A percentile compares a stretch with the other conserved stretches of the same genome.
These are phyloP conservation scores for Biston betularia DNA, from an alignment of 2,888 invertebrate species.

Conservation along the genomic window DNA sequence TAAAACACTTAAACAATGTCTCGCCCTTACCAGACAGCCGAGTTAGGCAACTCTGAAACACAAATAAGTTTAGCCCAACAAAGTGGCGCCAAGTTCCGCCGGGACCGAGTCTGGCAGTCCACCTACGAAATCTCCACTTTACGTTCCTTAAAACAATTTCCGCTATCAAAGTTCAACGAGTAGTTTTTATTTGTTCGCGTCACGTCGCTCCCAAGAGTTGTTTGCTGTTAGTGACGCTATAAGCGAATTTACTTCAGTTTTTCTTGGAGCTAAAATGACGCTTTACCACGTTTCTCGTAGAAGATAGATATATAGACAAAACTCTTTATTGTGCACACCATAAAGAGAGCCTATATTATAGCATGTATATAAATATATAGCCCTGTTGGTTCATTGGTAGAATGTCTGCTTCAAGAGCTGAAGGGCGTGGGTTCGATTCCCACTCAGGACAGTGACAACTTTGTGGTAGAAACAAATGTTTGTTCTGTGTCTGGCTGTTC, in stretches of 20 bases:
- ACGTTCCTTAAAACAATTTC: slow-evolving; percentile 76
- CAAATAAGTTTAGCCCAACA: slow-evolving; percentile 42
- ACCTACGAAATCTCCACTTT: slow-evolving; percentile 68
- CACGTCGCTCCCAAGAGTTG: slow-evolving; percentile 73
- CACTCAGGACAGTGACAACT: too few species aligned
- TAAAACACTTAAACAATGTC: too few species aligned
- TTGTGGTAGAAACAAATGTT: too few species aligned
- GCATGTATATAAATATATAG: too few species aligned
- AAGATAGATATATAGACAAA: too few species aligned
- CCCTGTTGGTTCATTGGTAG: too few species aligned
- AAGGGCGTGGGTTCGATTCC: too few species aligned
- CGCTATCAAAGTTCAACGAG: slow-evolving; percentile 72
- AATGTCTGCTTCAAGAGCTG: too few species aligned
- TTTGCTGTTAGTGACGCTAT: slow-evolving; percentile 72
- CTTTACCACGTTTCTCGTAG: background rate
- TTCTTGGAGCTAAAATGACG: slow-evolving; percentile 58
- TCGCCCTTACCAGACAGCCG: background rate
- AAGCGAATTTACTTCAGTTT: slow-evolving; percentile 72
- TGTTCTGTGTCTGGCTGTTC: too few species aligned
- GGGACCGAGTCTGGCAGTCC: slow-evolving; percentile 51
- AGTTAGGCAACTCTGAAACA: slow-evolving; percentile 32
- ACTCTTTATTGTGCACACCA: too few species aligned
- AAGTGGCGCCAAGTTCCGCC: slow-evolving; percentile 51
- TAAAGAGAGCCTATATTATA: too few species aligned
- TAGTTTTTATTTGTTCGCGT: slow-evolving; percentile 75